phyloP scores from a whole-genome alignment of 2,113 vertebrate species.

The Raja brachyura region DNA sequence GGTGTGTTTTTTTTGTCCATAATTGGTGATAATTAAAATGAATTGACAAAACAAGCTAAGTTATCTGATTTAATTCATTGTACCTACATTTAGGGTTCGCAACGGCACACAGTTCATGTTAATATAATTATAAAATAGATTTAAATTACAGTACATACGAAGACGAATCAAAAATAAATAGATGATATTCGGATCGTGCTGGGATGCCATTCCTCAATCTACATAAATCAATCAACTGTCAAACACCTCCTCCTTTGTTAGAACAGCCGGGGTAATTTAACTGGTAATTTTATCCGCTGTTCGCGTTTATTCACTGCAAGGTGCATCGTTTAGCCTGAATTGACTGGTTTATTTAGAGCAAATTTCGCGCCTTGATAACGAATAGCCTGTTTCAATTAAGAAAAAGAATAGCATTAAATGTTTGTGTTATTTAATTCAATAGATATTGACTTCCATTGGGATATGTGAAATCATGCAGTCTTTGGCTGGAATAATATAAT shows the following conservation, averaged over 20 bases:
- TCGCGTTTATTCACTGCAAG: conserved; percentile 28
- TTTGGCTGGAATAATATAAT: neutral
- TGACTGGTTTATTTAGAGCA: neutral
- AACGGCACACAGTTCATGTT: neutral
- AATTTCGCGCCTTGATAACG: conserved; percentile 23
- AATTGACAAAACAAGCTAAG: conserved; percentile 35
- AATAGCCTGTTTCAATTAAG: neutral
- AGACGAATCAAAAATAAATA: neutral
- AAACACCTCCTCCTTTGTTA: conserved; percentile 17
- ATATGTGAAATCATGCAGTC: conserved; percentile 7
- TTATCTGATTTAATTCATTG: conserved; percentile 14
- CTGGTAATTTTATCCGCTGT: conserved; percentile 18
- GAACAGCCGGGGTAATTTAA: conserved; percentile 23
- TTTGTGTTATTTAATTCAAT: conserved; percentile 10
- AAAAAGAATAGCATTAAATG: neutral
- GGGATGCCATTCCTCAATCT: neutral
- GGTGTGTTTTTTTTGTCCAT: conserved; percentile 22
- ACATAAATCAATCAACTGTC: neutral
- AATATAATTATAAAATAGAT: neutral
- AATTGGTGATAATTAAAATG: conserved; percentile 34
- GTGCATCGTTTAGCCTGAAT: conserved; percentile 30
- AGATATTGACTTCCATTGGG: conserved; percentile 15
- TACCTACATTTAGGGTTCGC: neutral
- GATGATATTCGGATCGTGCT: neutral
- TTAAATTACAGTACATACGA: neutral